Evolutionary conservation across 2,888 invertebrate genomes (phyloP), one percentile per base, ranked within the genome.

Genomic region (Cartodere bifasciata): DNA sequence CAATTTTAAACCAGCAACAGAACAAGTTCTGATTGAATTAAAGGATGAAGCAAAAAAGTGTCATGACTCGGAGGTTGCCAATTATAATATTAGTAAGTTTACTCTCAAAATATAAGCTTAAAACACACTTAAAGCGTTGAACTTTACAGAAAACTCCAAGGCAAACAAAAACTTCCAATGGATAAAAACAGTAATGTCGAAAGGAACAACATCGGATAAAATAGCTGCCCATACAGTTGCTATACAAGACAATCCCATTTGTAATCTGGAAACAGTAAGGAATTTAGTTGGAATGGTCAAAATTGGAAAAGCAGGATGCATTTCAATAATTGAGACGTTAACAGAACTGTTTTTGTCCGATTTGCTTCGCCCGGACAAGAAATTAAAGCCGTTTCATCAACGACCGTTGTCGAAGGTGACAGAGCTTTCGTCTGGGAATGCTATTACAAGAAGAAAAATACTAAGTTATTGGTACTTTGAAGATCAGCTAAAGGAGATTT

Each of bases 381-480:
- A 79, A 46, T 56, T 86, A 11, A 60, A 73, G 6, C 61, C 69
- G 1, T 81, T 86, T 43, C 68, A 72, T 5, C 68, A 75, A 40
- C 73, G 76, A 39, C 67, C 79, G 0, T 52, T 80, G 1, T 62
- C 65, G 0, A 53, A 63, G 15, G 38, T 82, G 1, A 66, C 68
- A 9, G 65, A 69, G 27, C 60, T 75, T 50, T 60, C 73, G 0
- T 69, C 74, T 0, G 68, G 73, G 1, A 78, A 76, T 43, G 77
- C 75, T 43, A 68, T 74, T 14, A 66, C 71, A 1, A 62, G 72
- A 27, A 67, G 75, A 31, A 75, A 72, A 41, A 62, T 79, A 37
- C 65, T 84, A 10, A 71, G 78, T 6, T 58, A 73, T 32, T 97
- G 94, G 92, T 75, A 79, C 49, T 95, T 80, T 58, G 97, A 97